Base-by-base conservation (phyloP, 2,888 invertebrate species). In the Euclidia mi region DNA sequence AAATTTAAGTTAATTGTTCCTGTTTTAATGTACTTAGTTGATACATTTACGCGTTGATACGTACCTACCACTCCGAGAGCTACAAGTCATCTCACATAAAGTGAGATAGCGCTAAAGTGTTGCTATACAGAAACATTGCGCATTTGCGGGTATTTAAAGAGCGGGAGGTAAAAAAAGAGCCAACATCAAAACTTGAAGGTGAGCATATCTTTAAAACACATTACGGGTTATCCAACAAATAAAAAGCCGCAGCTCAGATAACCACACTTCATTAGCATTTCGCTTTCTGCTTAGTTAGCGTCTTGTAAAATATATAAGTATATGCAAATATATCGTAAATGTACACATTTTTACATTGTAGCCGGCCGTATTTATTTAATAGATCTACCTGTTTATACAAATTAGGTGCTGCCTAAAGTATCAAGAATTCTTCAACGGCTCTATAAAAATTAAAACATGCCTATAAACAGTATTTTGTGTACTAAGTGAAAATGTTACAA, bases 191-290 rank as follows among this genome's bases (percentile, higher is more conserved):
- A 78, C 75, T 79, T 75, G 77, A 80, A 78, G 69, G 76, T 69
- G 77, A 76, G 80, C 79, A 79, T 87, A 87, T 85, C 82, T 84
- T 79, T 77, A 74, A 85, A 87, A 85, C 78, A 85, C 85, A 87
- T 88, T 85, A 86, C 84, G 74, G 72, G 76, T 83, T 87, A 87
- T 87, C 81, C 76, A 66, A 78, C 75, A 82, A 85, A 87, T 87
- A 85, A 87, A 87, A 86, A 80, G 76, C 70, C 58, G 69, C 69
- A 20, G 47, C 61, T 61, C 71, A 76, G 80, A 87, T 87, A 87
- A 82, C 80, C 81, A 73, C 82, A 78, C 83, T 83, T 87, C 87
- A 87, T 88, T 88, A 85, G 82, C 85, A 87, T 87, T 81, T 80
- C 60, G 77, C 71, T 75, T 65, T 79, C 75, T 73, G 71, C 79